Conservation (phyloP, 2,888 invertebrate species). For the Malthinus flaveolus region DNA sequence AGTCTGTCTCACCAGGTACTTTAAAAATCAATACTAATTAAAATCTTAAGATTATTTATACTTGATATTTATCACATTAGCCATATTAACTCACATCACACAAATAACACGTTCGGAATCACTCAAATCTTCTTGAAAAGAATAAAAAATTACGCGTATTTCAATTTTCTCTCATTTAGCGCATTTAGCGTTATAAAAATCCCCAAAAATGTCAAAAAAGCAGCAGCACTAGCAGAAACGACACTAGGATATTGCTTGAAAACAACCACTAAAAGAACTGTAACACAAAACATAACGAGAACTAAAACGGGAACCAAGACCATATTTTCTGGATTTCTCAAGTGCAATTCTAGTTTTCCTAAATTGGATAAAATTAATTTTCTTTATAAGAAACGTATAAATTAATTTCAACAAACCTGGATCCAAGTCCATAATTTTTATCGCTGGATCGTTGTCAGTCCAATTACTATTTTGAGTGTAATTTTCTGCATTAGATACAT, state of each 20-base stretch:
- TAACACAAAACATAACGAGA: slow-evolving; percentile 31
- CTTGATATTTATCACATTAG: too few species aligned
- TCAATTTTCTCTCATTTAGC: slow-evolving; percentile 34
- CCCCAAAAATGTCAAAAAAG: slow-evolving; percentile 53
- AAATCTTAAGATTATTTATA: too few species aligned
- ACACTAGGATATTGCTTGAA: slow-evolving; percentile 56
- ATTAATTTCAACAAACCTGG: slow-evolving; percentile 13
- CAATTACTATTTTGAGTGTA: slow-evolving; percentile 1
- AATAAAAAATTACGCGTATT: slow-evolving; percentile 34
- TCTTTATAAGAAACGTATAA: neutral
- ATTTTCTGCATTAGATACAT: neutral
- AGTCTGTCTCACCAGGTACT: too few species aligned
- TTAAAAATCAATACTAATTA: too few species aligned
- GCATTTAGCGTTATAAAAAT: slow-evolving; percentile 50
- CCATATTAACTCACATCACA: too few species aligned
- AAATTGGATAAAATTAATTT: neutral
- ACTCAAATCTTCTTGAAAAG: too few species aligned
- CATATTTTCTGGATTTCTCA: slow-evolving; percentile 42
- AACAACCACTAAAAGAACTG: slow-evolving; percentile 51
- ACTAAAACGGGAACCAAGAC: slow-evolving; percentile 40
- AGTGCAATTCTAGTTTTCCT: slow-evolving; percentile 33
- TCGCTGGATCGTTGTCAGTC: slow-evolving; percentile 14
- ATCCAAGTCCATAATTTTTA: slow-evolving; percentile 16
- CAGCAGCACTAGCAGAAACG: slow-evolving; percentile 54
- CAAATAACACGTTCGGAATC: neutral